A percentile compares a stretch with the other conserved stretches of the same genome.
These are phyloP conservation scores for Rhagium mordax DNA, from an alignment of 2,888 invertebrate species.

Conservation along the genomic window DNA sequence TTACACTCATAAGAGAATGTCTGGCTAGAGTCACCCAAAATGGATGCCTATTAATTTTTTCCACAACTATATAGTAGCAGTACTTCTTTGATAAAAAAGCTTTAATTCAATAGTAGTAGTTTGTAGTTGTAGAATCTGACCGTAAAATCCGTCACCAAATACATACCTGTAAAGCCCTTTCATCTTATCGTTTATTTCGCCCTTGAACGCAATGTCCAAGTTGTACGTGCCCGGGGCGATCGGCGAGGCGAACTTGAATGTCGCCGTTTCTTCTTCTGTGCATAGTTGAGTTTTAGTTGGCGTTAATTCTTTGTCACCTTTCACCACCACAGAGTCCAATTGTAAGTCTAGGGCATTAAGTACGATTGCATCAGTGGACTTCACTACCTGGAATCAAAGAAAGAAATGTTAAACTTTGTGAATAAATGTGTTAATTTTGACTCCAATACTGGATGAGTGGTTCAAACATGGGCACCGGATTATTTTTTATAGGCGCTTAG, in stretches of 20 bases:
- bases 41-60: too few relatives aligned
- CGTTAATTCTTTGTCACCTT: constrained; percentile 69
- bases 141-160: background rate
- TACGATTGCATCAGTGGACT: constrained; percentile 78
- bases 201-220: constrained; percentile 82
- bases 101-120: background rate
- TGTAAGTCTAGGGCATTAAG: constrained; percentile 86
- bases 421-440: too few relatives aligned
- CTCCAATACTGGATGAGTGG: too few relatives aligned
- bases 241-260: constrained; percentile 76
- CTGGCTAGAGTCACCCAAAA: too few relatives aligned
- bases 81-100: background rate
- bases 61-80: too few relatives aligned
- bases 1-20: too few relatives aligned
- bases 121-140: background rate
- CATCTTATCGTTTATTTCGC: constrained; percentile 93
- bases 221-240: constrained; percentile 75
- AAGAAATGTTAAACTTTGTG: too few relatives aligned
- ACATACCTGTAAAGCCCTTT: constrained; percentile 88
- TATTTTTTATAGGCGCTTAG: too few relatives aligned
- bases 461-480: too few relatives aligned
- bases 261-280: constrained; percentile 79
- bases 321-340: constrained; percentile 76
- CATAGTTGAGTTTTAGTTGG: constrained; percentile 67
- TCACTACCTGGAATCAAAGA: constrained; percentile 74